Evolutionary conservation across 2,113 vertebrate species (phyloP).

Genomic region (Hyla sarda): DNA sequence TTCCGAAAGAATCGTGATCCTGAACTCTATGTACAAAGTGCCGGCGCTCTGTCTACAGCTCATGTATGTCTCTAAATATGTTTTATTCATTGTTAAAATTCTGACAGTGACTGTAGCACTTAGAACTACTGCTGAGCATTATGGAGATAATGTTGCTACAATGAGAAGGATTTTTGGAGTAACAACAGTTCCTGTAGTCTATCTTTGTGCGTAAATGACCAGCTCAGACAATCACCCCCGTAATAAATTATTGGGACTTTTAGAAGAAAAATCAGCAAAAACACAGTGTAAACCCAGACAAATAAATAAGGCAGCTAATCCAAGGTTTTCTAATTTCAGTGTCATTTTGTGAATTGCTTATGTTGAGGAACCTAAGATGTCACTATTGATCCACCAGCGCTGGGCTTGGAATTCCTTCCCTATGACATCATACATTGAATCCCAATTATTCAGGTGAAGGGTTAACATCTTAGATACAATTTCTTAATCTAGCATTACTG

Average conservation of each 20-base stretch:
- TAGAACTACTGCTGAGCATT: background rate
- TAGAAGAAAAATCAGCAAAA: too few relatives aligned
- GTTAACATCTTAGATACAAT: background rate
- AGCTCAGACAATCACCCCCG: background rate
- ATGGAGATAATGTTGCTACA: background rate
- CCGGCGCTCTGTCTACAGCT: background rate
- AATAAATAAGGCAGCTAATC: background rate
- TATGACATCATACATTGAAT: conserved; percentile 8
- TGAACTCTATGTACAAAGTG: background rate
- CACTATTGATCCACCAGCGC: background rate
- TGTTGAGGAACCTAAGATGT: background rate
- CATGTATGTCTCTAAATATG: background rate
- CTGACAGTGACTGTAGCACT: background rate
- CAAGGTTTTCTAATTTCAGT: background rate
- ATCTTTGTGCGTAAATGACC: background rate
- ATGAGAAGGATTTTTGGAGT: background rate
- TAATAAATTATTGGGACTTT: background rate
- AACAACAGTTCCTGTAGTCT: background rate
- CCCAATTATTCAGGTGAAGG: background rate
- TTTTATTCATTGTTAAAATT: background rate
- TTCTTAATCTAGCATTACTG: background rate
- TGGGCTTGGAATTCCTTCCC: background rate
- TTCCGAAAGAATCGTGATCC: background rate
- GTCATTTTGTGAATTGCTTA: background rate
- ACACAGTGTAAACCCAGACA: background rate